A percentile compares a stretch with the other conserved stretches of the same genome.
These are phyloP conservation scores for Anthophora plumipes DNA, from an alignment of 2,888 invertebrate genomes.

Conservation along the genomic window DNA sequence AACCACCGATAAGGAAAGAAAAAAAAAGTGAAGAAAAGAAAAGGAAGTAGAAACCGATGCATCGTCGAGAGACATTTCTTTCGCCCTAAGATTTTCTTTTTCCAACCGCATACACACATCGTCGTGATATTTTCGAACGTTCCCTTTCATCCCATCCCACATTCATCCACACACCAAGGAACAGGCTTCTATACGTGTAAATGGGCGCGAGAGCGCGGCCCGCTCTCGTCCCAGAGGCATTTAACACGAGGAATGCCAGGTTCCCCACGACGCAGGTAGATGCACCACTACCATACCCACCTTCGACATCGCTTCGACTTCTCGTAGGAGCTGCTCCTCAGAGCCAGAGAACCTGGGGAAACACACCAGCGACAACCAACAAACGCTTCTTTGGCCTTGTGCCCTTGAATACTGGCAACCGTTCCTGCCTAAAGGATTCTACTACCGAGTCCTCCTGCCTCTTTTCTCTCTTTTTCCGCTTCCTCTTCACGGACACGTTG, in stretches of 20 bases:
- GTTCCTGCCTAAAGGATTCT: constrained; percentile 43
- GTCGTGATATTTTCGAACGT: neutral
- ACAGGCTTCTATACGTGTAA: neutral
- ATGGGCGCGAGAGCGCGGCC: constrained; percentile 16
- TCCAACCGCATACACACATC: neutral
- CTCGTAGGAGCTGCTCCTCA: constrained; percentile 46
- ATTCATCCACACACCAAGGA: neutral
- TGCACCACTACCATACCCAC: constrained; percentile 51
- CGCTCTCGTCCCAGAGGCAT: constrained; percentile 66
- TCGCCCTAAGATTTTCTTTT: too few relatives aligned
- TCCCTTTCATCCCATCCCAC: neutral
- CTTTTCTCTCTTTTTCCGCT: constrained; percentile 34
- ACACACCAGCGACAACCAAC: constrained; percentile 68
- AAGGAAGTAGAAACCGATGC: too few relatives aligned
- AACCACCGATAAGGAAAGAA: neutral
- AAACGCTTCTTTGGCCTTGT: constrained; percentile 73
- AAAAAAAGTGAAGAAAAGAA: too few relatives aligned
- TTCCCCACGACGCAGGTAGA: constrained; percentile 72
- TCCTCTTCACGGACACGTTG: constrained; percentile 16
- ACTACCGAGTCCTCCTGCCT: constrained; percentile 28
- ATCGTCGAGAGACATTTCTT: too few relatives aligned
- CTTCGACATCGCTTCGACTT: constrained; percentile 49
- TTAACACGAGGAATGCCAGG: constrained; percentile 75
- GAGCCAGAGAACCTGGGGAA: constrained; percentile 53
- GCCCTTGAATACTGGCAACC: constrained; percentile 69